Conservation (phyloP, 2,797 vertebrate species). For the Hybognathus amarus region DNA sequence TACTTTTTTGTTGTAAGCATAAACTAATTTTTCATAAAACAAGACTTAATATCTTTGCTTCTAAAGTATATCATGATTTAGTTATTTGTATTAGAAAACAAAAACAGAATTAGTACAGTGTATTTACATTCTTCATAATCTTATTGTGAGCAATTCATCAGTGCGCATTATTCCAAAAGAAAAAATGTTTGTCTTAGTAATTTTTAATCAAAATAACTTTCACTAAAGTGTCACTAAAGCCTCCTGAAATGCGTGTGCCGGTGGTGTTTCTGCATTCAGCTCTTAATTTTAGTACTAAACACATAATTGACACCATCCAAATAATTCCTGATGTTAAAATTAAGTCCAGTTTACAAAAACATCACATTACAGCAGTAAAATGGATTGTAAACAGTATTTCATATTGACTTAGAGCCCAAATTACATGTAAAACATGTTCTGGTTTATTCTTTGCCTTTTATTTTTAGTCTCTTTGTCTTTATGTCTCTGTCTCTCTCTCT, state of each 20-base stretch:
- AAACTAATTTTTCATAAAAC: background rate
- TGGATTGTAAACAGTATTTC: background rate
- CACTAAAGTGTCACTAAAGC: background rate
- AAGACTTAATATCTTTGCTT: background rate
- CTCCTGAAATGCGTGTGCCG: background rate
- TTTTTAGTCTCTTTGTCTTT: background rate
- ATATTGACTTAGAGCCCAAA: background rate
- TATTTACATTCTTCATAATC: background rate
- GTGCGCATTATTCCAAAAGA: background rate
- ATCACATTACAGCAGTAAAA: background rate
- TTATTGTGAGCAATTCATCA: background rate
- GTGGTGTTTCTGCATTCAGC: background rate
- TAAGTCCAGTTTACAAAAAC: background rate
- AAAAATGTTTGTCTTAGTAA: background rate
- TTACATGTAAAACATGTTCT: background rate
- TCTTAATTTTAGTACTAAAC: background rate
- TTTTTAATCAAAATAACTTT: background rate
- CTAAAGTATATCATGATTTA: background rate
- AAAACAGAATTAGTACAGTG: background rate
- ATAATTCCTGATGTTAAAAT: background rate
- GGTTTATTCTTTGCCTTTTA: constrained; percentile 8
- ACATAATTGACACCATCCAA: background rate
- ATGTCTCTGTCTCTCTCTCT: no score
- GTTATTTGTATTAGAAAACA: background rate
- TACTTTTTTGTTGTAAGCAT: background rate